Percentiles rank a stretch among this genome's conserved stretches.
phyloP scores from a whole-genome alignment of 2,113 vertebrate genomes.

The Mormyrus iriodes region DNA sequence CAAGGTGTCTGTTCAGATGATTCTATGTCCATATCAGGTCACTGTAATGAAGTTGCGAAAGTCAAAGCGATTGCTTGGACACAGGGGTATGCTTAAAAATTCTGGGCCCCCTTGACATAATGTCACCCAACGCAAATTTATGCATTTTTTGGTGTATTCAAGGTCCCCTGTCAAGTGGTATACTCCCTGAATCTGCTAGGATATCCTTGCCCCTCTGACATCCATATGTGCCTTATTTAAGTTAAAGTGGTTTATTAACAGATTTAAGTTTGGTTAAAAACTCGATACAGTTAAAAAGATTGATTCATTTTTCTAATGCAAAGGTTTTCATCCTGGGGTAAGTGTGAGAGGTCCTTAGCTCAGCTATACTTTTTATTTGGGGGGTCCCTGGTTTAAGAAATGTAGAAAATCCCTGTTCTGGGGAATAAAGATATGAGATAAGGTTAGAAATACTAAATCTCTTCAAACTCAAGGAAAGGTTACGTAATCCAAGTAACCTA shows the following conservation, averaged over 20 bases:
- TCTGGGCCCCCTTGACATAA: not conserved
- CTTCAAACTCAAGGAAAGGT: not conserved
- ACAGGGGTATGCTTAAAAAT: not conserved
- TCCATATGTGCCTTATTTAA: not conserved
- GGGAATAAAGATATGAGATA: not conserved
- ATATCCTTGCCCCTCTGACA: not conserved
- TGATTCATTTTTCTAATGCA: not conserved
- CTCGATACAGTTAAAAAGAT: too few species aligned
- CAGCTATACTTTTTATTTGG: not conserved
- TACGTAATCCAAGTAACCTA: not conserved
- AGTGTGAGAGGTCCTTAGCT: not conserved
- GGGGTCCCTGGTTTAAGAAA: not conserved
- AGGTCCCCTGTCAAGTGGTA: not conserved
- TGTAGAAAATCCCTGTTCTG: not conserved
- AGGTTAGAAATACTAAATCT: not conserved
- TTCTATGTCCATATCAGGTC: not conserved
- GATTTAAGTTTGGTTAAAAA: not conserved
- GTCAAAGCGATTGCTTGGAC: not conserved
- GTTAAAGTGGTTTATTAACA: not conserved
- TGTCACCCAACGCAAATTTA: not conserved
- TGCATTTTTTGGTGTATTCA: not conserved
- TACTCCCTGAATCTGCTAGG: not conserved
- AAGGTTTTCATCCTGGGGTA: too few species aligned
- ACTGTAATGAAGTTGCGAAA: too few species aligned
- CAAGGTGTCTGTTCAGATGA: not conserved